Conservation (phyloP, 2,113 vertebrate genomes). For the Numida meleagris region DNA sequence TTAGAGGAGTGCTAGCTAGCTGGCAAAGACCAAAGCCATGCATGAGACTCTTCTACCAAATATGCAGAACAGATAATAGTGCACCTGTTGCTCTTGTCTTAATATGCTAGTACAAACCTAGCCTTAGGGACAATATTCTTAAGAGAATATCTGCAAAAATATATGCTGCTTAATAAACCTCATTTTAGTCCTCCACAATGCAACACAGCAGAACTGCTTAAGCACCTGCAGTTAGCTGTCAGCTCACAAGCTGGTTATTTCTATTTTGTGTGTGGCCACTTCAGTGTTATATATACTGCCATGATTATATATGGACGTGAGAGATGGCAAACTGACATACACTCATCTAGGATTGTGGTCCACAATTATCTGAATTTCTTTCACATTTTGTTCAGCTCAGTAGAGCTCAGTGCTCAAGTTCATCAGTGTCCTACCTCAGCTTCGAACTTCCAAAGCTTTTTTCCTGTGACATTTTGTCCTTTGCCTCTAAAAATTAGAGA, state of each 20-base stretch:
- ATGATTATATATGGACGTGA: neutral
- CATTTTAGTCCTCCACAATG: neutral
- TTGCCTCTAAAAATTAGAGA: neutral
- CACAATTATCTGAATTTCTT: neutral
- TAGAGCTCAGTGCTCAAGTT: neutral
- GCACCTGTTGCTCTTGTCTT: neutral
- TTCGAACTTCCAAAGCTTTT: neutral
- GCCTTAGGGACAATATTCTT: neutral
- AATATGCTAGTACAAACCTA: neutral
- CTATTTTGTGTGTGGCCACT: neutral
- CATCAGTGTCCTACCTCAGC: neutral
- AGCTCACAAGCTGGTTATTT: neutral
- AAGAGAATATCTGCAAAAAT: neutral
- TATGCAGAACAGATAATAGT: neutral
- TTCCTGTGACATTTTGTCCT: neutral
- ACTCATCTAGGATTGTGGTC: neutral
- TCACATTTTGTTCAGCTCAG: neutral
- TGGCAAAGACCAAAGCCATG: neutral
- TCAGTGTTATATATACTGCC: neutral
- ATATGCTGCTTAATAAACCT: rapidly evolving
- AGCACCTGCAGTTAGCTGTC: neutral
- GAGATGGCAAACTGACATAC: neutral
- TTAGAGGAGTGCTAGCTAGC: neutral
- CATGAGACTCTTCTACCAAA: neutral
- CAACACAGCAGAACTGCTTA: neutral